phyloP scores from a whole-genome alignment of 2,113 vertebrate genomes.

The Entomyzon cyanotis region DNA sequence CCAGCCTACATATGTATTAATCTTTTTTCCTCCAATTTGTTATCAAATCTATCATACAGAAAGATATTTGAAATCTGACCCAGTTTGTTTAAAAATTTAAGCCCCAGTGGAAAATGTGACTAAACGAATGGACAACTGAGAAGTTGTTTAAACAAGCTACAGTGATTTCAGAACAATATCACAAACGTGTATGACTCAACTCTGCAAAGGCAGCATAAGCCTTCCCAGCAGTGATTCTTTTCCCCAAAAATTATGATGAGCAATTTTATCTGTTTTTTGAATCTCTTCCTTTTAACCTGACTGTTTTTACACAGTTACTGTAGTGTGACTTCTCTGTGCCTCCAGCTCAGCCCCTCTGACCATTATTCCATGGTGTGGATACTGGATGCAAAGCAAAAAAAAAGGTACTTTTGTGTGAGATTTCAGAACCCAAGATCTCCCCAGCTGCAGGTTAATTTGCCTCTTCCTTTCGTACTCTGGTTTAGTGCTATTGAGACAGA shows the following conservation, averaged over 20 bases:
- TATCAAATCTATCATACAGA: background rate
- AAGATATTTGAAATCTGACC: background rate
- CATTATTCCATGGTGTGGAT: background rate
- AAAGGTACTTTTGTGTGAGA: background rate
- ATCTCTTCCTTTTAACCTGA: background rate
- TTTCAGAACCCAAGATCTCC: background rate
- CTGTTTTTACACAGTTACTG: background rate
- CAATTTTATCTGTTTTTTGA: background rate
- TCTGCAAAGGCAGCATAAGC: background rate
- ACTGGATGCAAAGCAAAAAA: background rate
- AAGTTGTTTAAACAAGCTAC: background rate
- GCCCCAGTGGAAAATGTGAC: background rate
- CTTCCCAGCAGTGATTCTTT: background rate
- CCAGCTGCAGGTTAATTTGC: background rate
- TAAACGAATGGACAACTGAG: background rate
- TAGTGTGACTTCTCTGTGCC: background rate
- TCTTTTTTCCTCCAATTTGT: background rate
- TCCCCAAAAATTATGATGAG: background rate
- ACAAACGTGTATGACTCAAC: background rate
- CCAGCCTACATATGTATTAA: background rate
- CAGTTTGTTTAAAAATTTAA: background rate
- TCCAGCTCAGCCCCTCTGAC: background rate
- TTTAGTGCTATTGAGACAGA: background rate
- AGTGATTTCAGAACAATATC: background rate
- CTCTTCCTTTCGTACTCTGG: background rate